Evolutionary conservation across 2,888 invertebrate genomes (phyloP), one percentile per base, ranked within the genome.

Genomic region (Caenorhabditis wallacei): DNA sequence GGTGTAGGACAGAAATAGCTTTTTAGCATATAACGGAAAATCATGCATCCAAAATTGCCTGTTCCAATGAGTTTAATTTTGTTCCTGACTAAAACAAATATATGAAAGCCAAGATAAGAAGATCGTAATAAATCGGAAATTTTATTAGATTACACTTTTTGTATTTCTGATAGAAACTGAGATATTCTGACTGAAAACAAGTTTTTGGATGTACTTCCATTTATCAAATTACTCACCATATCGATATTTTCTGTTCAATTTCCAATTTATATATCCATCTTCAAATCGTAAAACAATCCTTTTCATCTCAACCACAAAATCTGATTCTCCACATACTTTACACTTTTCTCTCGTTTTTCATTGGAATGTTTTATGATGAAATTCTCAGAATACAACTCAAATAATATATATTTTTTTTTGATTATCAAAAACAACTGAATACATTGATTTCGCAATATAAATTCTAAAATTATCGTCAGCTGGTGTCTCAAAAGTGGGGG

Each of bases 241-340:
- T 16, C 22, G 2, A 24, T 24, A 13, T 40, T 24, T 1, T 48
- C 30, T 59, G 22, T 40, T 20, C 10, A 35, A 3, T 30, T 24
- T 53, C 8, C 16, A 35, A 10, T 68, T 37, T 26, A 26, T 10
- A n/a, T n/a, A 26, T 24, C 24, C 64, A 64, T 64, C 51, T 54
- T 54, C 78, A 70, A 59, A 69, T 68, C 63, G 69, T 69, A 61
- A 78, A 78, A 78, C 24, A 63, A 63, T 56, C 54, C 56, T 56
- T n/a, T 51, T 37, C 48, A 30, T 57, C 51, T 37, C 37, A 22
- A 20, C 70, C 46, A 43, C 69, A 61, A 71, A 51, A 24, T 57
- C 35, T n/a, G 35, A 40, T 74, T 76, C 35, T 40, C n/a, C 48
- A 35, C 51, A 66, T 75, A 66, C 66, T 66, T 75, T 75, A 74